phyloP scores from a whole-genome alignment of 2,888 invertebrate genomes.

The Dasysyrphus tricinctus region DNA sequence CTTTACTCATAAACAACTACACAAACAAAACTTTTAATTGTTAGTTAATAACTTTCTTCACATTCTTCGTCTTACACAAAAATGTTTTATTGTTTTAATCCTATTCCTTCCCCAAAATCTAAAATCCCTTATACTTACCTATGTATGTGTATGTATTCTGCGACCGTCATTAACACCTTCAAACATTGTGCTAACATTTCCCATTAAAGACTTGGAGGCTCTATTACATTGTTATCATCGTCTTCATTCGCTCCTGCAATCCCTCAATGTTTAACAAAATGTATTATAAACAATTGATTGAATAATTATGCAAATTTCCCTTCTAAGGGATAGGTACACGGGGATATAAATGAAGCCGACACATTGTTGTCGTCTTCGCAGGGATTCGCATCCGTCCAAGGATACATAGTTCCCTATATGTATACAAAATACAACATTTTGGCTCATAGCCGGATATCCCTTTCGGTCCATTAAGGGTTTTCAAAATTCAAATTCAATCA shows the following conservation, averaged over 20 bases:
- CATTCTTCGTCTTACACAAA: neutral
- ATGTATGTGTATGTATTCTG: neutral
- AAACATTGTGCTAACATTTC: slow-evolving; percentile 64
- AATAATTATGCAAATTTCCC: slow-evolving; percentile 72
- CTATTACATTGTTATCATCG: slow-evolving; percentile 4
- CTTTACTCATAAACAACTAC: neutral
- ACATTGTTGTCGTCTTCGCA: slow-evolving; percentile 49
- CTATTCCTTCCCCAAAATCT: slow-evolving; percentile 39
- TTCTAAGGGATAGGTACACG: slow-evolving; percentile 50
- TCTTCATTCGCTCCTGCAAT: slow-evolving; percentile 51
- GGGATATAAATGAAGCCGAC: slow-evolving; percentile 48
- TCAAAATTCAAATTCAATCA: slow-evolving; percentile 73
- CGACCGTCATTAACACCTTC: slow-evolving; percentile 63
- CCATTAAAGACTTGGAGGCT: slow-evolving; percentile 47
- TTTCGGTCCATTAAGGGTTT: slow-evolving; percentile 69
- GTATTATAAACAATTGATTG: slow-evolving; percentile 72
- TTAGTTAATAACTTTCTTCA: neutral
- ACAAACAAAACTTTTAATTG: neutral
- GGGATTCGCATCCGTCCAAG: slow-evolving; percentile 45
- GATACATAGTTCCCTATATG: neutral
- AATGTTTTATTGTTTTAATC: slow-evolving; percentile 58
- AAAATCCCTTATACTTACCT: slow-evolving; percentile 21
- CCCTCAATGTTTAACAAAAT: slow-evolving; percentile 65
- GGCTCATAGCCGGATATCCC: slow-evolving; percentile 64
- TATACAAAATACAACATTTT: slow-evolving; percentile 3